phyloP scores from a whole-genome alignment of 2,797 vertebrate species.

The Peromyscus aztecus region DNA sequence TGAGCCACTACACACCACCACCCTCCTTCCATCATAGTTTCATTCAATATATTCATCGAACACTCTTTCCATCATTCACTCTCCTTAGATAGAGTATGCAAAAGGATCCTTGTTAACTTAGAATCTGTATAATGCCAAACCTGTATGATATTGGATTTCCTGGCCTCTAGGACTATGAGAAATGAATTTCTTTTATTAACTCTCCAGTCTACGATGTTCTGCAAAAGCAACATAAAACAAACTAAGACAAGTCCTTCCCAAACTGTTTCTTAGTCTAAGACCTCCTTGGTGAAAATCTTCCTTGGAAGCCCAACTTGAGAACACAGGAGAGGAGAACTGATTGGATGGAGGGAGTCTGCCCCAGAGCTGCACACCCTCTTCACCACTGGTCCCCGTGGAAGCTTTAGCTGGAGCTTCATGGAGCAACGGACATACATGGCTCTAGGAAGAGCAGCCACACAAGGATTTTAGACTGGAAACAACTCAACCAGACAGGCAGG shows the following conservation, averaged over 20 bases:
- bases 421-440: not conserved
- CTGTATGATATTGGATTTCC: not conserved
- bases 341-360: not conserved
- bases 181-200: conserved; percentile 1
- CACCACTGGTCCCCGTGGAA: not conserved
- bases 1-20: not conserved
- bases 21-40: not conserved
- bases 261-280: conserved; percentile 42
- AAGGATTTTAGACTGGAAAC: not conserved
- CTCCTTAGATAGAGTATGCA: not conserved
- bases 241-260: not conserved
- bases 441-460: not conserved
- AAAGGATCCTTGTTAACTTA: not conserved
- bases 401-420: not conserved
- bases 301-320: not conserved
- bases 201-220: not conserved
- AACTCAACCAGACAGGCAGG: conserved; percentile 35
- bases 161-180: not conserved
- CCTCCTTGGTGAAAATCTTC: conserved; percentile 27
- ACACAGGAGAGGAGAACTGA: not conserved
- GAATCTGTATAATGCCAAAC: not conserved
- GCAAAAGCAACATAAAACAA: not conserved
- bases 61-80: not conserved
- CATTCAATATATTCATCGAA: not conserved
- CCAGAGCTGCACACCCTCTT: not conserved